These are phyloP conservation scores for Tanaodytes sp. DNA, from an alignment of 2,888 invertebrate species.

Conservation along the genomic window DNA sequence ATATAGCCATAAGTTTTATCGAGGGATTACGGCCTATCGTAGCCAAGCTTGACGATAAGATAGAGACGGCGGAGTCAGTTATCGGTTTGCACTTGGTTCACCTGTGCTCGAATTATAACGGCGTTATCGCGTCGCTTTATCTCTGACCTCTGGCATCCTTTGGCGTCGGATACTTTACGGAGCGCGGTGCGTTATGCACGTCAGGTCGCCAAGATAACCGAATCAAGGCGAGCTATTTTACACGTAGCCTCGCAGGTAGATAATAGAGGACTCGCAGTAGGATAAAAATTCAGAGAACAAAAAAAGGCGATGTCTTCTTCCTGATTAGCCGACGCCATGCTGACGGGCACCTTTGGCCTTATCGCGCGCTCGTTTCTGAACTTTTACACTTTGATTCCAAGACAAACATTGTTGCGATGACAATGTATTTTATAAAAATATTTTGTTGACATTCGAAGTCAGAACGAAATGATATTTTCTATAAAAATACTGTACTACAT, in stretches of 20 bases:
- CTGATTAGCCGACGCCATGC: slow-evolving; percentile 33
- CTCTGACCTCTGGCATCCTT: slow-evolving; percentile 69
- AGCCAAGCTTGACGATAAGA: slow-evolving; percentile 64
- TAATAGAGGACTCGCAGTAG: slow-evolving; percentile 39
- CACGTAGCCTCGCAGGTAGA: slow-evolving; percentile 49
- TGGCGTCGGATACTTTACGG: slow-evolving; percentile 58
- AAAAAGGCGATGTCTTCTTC: slow-evolving; percentile 38
- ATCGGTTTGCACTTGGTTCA: slow-evolving; percentile 68
- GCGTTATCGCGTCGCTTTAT: slow-evolving; percentile 69
- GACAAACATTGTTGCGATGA: slow-evolving; percentile 34
- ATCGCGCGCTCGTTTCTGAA: slow-evolving; percentile 43
- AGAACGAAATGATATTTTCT: no score
- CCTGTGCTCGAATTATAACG: slow-evolving; percentile 64
- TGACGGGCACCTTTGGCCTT: slow-evolving; percentile 36
- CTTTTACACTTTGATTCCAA: slow-evolving; percentile 35
- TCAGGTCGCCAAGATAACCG: slow-evolving; percentile 50
- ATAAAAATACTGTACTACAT: no score
- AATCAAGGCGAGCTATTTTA: slow-evolving; percentile 53
- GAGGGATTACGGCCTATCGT: slow-evolving; percentile 57
- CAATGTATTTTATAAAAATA: no score
- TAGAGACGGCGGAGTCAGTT: slow-evolving; percentile 61
- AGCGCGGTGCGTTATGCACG: slow-evolving; percentile 44
- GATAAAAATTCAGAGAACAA: slow-evolving; percentile 7
- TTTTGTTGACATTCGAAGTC: no score
- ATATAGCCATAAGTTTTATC: slow-evolving; percentile 49